A percentile compares a stretch with the other conserved stretches of the same genome.
Evolutionary conservation across 1,140 invertebrate species (phyloP).

Genomic region (Rhyacophila brunnea): DNA sequence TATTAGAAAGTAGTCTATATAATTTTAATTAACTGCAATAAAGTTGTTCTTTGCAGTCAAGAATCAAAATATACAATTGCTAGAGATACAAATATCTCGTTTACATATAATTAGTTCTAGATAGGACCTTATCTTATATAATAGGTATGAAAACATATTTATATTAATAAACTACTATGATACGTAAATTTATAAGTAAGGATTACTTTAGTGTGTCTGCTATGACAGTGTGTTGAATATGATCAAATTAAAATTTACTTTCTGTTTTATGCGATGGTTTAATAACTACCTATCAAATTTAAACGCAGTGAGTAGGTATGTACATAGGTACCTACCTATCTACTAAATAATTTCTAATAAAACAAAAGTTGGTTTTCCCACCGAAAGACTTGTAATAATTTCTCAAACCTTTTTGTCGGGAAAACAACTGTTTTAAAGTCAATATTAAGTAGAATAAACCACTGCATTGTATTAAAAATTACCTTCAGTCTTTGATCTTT

Average conservation of each 20-base stretch:
- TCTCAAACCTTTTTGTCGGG: not conserved
- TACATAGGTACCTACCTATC: no score
- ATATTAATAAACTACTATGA: conserved; percentile 1
- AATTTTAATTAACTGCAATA: not conserved
- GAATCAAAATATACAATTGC: not conserved
- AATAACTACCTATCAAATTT: no score
- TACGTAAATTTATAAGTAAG: conserved; percentile 8
- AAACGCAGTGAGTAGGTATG: no score
- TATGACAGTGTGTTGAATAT: not conserved
- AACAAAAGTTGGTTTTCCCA: no score
- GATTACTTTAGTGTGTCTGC: conserved; percentile 1
- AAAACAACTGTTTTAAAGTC: not conserved
- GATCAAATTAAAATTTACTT: not conserved
- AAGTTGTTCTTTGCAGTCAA: not conserved
- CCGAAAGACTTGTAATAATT: no score
- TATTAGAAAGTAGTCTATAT: not conserved
- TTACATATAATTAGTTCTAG: not conserved
- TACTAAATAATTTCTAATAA: no score
- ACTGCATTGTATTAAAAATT: conserved; percentile 5
- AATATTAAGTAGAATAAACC: conserved; percentile 1
- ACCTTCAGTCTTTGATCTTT: conserved; percentile 11
- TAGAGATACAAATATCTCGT: no score
- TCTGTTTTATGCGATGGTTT: no score
- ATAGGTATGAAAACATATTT: conserved; percentile 3
- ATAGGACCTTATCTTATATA: conserved; percentile 1